Percentiles rank a stretch among this genome's conserved stretches.
Evolutionary conservation across 2,888 invertebrate species (phyloP).

Genomic region (Caenorhabditis afra): DNA sequence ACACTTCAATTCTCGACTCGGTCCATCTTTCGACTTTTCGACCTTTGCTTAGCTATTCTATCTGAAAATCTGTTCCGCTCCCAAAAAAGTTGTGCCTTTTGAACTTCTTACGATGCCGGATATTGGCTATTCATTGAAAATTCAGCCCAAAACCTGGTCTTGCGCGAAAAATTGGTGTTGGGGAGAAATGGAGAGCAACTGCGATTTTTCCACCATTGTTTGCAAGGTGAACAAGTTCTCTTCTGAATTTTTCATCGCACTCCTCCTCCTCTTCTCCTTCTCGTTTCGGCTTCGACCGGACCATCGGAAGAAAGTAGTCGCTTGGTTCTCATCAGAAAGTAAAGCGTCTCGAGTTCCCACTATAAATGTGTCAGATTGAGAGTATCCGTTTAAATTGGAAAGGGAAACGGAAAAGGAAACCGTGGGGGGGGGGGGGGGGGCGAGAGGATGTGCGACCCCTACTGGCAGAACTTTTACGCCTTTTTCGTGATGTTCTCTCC

Average conservation of each 20-base stretch:
- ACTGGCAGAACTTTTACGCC: slow-evolving; percentile 55
- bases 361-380: slow-evolving; percentile 58
- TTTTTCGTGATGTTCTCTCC: slow-evolving; percentile 57
- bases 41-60: background rate
- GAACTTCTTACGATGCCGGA: background rate
- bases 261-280: slow-evolving; percentile 10
- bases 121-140: slow-evolving; percentile 38
- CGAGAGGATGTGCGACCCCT: slow-evolving; percentile 2
- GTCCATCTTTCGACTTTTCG: background rate
- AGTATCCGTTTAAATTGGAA: slow-evolving; percentile 58
- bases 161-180: slow-evolving; percentile 46
- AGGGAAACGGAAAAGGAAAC: slow-evolving; percentile 33
- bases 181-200: background rate
- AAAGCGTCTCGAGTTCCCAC: slow-evolving; percentile 20
- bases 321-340: slow-evolving; percentile 30
- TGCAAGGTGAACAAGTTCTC: slow-evolving; percentile 52
- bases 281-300: too few relatives aligned
- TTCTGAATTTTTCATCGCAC: slow-evolving; percentile 48
- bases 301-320: background rate
- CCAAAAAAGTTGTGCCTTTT: background rate
- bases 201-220: slow-evolving; percentile 17
- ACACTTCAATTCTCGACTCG: background rate
- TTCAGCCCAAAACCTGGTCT: slow-evolving; percentile 38
- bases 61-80: background rate
- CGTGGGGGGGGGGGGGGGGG: slow-evolving; percentile 15